Conservation (phyloP, 2,888 invertebrate species). For the Drosophila eohydei region DNA sequence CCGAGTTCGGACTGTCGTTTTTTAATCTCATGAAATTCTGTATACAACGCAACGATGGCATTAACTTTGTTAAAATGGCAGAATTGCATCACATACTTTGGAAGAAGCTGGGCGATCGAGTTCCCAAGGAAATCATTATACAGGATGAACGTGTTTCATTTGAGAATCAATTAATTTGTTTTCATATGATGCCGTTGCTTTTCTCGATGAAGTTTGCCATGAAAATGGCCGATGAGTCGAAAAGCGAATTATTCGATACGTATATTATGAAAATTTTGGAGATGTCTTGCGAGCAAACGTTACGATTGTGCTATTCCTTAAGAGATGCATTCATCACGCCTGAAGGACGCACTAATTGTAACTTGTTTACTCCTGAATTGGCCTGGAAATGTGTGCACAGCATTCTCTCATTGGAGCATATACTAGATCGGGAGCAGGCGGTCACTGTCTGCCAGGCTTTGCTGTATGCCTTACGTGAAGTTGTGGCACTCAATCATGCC, state of each 20-base stretch:
- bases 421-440: constrained; percentile 87
- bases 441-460: constrained; percentile 88
- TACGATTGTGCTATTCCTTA: constrained; percentile 87
- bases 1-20: constrained; percentile 82
- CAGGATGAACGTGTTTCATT: constrained; percentile 84
- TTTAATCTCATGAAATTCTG: constrained; percentile 84
- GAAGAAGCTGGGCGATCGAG: constrained; percentile 83
- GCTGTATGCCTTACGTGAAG: constrained; percentile 87
- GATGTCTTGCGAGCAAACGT: constrained; percentile 88
- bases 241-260: constrained; percentile 86
- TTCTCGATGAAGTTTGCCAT: constrained; percentile 83
- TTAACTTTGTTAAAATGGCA: constrained; percentile 83
- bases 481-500: constrained; percentile 74
- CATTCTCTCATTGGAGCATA: constrained; percentile 85
- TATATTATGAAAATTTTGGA: constrained; percentile 87
- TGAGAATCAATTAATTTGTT: constrained; percentile 87
- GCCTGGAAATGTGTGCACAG: constrained; percentile 83
- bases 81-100: constrained; percentile 85
- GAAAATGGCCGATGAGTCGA: constrained; percentile 57
- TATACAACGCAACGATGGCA: constrained; percentile 78
- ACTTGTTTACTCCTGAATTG: constrained; percentile 74
- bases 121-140: constrained; percentile 82
- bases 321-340: constrained; percentile 85
- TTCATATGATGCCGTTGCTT: constrained; percentile 88
- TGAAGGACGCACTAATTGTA: constrained; percentile 42